A percentile compares a stretch with the other conserved stretches of the same genome.
Conservation (phyloP, 1,140 invertebrate species). For the Euura lappo region DNA sequence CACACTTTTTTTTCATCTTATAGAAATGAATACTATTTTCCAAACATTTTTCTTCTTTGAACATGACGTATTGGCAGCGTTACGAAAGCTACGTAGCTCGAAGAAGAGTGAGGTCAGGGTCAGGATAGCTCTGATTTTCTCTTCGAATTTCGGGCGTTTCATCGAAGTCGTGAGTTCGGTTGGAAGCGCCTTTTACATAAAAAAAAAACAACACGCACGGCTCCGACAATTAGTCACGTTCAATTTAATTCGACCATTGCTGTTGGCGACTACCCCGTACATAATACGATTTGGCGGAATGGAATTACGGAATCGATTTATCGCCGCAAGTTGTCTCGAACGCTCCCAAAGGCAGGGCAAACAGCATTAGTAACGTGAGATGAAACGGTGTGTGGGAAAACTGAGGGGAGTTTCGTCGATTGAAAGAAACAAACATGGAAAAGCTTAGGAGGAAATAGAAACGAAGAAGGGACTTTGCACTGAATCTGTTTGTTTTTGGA, state of each 20-base stretch:
- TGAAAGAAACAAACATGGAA: not conserved
- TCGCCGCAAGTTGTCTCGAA: not conserved
- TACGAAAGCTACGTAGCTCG: too few relatives aligned
- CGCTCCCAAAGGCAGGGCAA: not conserved
- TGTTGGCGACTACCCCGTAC: not conserved
- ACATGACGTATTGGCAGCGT: too few relatives aligned
- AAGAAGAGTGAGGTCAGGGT: too few relatives aligned
- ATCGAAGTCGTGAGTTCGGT: too few relatives aligned
- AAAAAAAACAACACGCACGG: not conserved
- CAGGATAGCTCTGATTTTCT: too few relatives aligned
- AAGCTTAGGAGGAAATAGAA: slow-evolving; percentile 4
- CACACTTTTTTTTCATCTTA: not conserved
- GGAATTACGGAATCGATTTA: slow-evolving; percentile 1
- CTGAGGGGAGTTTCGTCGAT: not conserved
- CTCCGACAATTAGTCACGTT: not conserved
- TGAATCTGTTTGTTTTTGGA: slow-evolving; percentile 5
- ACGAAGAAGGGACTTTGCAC: not conserved
- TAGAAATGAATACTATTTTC: slow-evolving; percentile 3
- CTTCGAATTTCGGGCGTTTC: too few relatives aligned
- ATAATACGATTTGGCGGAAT: not conserved
- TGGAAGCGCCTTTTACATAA: not conserved
- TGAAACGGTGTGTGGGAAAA: not conserved
- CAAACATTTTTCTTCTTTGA: not conserved
- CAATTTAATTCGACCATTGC: not conserved
- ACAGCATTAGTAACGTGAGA: slow-evolving; percentile 2